phyloP scores from a whole-genome alignment of 2,888 invertebrate species.

The Agrochola macilenta region DNA sequence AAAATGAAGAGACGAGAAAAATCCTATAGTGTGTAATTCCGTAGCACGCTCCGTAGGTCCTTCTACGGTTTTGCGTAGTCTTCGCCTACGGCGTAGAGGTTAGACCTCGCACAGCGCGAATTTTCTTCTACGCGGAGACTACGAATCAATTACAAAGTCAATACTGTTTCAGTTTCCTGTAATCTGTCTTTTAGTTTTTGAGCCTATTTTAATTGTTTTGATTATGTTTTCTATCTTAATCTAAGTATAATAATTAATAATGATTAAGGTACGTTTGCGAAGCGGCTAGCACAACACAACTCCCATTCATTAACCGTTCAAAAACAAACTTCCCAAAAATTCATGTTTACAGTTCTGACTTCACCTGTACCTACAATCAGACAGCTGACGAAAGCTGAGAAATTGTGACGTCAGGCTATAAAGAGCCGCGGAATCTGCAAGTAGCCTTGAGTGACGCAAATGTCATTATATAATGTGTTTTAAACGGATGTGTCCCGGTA shows the following conservation, averaged over 20 bases:
- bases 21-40: not conserved
- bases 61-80: conserved; percentile 25
- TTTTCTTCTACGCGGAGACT: not conserved
- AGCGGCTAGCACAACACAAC: not conserved
- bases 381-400: conserved; percentile 43
- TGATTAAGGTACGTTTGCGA: not conserved
- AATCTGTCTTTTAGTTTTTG: not conserved
- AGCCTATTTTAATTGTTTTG: not conserved
- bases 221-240: not conserved
- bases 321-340: conserved; percentile 19
- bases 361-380: conserved; percentile 22
- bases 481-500: conserved; percentile 69
- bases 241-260: not conserved
- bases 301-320: conserved; percentile 6
- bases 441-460: conserved; percentile 65
- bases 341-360: conserved; percentile 15
- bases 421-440: conserved; percentile 54
- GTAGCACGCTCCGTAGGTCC: conserved; percentile 28
- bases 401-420: conserved; percentile 43
- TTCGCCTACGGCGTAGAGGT: conserved; percentile 37
- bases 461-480: conserved; percentile 64
- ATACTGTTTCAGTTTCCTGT: not conserved
- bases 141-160: not conserved
- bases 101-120: not conserved
- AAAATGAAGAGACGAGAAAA: not conserved